Evolutionary conservation across 2,113 vertebrate genomes (phyloP), one percentile per base, ranked within the genome.

Genomic region (Gallinago jamesoni): DNA sequence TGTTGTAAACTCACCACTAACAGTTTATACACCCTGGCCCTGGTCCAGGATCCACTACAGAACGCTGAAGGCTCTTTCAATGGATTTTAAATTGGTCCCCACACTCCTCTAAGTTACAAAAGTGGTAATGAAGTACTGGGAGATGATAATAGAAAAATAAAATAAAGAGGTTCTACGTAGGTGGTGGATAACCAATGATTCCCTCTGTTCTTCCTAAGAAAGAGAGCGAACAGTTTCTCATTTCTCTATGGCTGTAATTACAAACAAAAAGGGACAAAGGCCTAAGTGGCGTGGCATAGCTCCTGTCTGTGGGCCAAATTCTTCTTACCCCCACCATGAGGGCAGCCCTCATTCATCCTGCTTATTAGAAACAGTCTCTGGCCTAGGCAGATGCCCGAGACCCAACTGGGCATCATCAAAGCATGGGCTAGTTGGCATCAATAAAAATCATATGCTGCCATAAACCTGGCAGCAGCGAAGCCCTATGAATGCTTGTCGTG

Each of bases 41-140:
- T 28, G 7, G 76, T 89, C 96, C 95, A 94, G 87, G 8, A 82
- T 62, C 80, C 56, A 72, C 45, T 41, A 19, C 31, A 80, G 74
- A 91, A 78, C 69, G 64, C 59, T 39, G 10, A 91, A 91, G 66
- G 27, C 48, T 68, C 77, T 89, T 94, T 92, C 89, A 83, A 45
- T 69, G 33, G 80, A 53, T 93, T 95, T 94, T 92, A 92, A 93
- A 89, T 66, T 69, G 69, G 48, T 85, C 84, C 74, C 68, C 8
- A 3, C 41, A 47, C 72, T 95, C 55, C 80, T 75, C 52, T 66
- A 73, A 76, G n/a, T 92, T 89, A 92, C 67, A 84, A 75, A 87
- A 89, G 53, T 89, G 53, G 30, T 66, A 84, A 90, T 45, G 70
- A 90, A 75, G 69, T 87, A 82, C 2, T 79, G 57, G 80, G 53